Evolutionary conservation across 2,113 vertebrate genomes (phyloP).

Genomic region (Oreochromis spilurus): DNA sequence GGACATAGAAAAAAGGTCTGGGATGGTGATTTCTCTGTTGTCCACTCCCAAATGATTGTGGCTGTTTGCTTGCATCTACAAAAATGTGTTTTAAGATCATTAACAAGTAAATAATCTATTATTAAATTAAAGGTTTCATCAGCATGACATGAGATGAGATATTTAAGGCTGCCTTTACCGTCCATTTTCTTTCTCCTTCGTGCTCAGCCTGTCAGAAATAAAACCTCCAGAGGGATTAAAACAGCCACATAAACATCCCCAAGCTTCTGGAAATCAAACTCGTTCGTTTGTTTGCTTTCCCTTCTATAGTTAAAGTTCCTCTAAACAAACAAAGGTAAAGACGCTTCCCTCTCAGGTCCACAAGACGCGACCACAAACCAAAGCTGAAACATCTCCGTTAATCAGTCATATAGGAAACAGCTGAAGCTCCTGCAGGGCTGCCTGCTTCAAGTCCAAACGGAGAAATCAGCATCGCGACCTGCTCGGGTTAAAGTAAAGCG

Average conservation of each 20-base stretch:
- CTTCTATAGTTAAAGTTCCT: not conserved
- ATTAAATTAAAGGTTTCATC: not conserved
- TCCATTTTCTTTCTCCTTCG: conserved; percentile 52
- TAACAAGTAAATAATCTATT: not conserved
- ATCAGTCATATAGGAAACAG: conserved; percentile 48
- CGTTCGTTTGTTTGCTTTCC: not conserved
- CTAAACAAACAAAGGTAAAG: not conserved
- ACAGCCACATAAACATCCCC: not conserved
- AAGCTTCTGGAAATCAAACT: not conserved
- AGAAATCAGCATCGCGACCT: not conserved
- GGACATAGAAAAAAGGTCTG: conserved; percentile 76
- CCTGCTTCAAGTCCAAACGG: not conserved
- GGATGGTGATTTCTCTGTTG: conserved; percentile 54
- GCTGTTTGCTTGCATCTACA: conserved; percentile 55
- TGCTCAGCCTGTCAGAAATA: conserved; percentile 21
- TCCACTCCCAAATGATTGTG: conserved; percentile 44
- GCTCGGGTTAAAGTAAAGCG: not conserved
- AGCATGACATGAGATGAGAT: not conserved
- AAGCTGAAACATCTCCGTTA: not conserved
- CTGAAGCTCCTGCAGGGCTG: not conserved
- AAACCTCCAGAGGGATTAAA: conserved; percentile 19
- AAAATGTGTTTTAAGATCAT: not conserved
- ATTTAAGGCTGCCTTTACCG: conserved; percentile 39
- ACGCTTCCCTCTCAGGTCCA: not conserved
- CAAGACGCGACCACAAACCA: not conserved